Base-by-base conservation (phyloP, 2,888 invertebrate species). In the Crematogaster levior region DNA sequence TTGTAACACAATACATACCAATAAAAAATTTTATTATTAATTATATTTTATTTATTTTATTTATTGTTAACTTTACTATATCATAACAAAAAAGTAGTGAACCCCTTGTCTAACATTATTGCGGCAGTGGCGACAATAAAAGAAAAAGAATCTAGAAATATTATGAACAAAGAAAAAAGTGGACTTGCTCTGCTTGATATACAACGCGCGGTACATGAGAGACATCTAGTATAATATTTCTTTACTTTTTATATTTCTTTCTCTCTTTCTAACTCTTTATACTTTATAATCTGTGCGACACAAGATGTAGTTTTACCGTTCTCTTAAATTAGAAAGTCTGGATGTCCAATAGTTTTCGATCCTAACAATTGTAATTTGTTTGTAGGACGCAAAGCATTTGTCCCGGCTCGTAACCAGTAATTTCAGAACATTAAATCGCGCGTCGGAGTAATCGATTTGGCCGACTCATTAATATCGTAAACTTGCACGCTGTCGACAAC, bases 381-480 rank as follows among this genome's bases (percentile, higher is more conserved):
- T 53, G 10, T 21, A 40, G 18, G n/a, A 5, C 15, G n/a, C 12
- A 37, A 37, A 63, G 4, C 34, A 24, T 27, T 15, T 30, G n/a
- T 56, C 10, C 6, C 5, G 30, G 15, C 27, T 30, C 15, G 40
- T 24, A 60, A 27, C 9, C 63, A 9, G n/a, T 65, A 9, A 43
- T 66, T 48, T 9, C 30, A 6, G 12, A n/a, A n/a, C 34, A 53
- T 43, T 46, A 74, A 61, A 48, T 61, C 48, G 12, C 15, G 0
- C 34, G 21, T 43, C 34, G 9, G 18, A 18, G 30, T 70, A 79
- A 79, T 70, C 46, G 70, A 58, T 56, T 18, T 12, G 56, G 1
- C 30, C 21, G 43, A 77, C 58, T 70, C 56, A 70, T 79, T 70
- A 70, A 70, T 79, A 79, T 79, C 56, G 34, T 56, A 70, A 58